Conservation (phyloP, 2,113 vertebrate species). For the Globicephala melas region DNA sequence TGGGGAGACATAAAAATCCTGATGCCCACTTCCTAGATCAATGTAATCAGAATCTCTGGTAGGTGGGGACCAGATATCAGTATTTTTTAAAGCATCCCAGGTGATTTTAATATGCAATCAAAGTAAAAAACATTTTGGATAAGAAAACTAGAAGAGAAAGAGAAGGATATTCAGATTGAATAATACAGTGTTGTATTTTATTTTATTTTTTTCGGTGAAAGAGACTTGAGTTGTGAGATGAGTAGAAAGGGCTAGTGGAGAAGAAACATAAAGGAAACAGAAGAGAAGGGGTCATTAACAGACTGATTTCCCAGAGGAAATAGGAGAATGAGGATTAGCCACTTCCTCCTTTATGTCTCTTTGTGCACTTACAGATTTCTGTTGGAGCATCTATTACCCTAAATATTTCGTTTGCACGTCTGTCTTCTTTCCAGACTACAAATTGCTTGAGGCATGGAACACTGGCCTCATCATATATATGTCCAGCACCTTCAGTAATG, state of each 20-base stretch:
- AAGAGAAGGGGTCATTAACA: neutral
- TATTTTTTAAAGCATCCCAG: neutral
- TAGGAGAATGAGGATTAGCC: neutral
- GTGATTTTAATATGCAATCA: neutral
- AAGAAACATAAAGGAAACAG: neutral
- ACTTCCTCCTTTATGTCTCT: neutral
- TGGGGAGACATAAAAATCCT: neutral
- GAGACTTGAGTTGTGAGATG: neutral
- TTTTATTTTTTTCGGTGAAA: neutral
- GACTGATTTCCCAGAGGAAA: neutral
- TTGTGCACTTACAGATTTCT: neutral
- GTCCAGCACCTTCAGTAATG: neutral
- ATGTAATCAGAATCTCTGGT: neutral
- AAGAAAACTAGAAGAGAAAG: slow-evolving; percentile 30
- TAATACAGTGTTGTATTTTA: neutral
- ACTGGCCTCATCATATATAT: neutral
- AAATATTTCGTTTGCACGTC: neutral
- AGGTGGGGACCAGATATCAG: fast-evolving
- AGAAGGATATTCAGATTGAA: neutral
- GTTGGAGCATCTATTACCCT: neutral
- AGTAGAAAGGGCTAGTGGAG: neutral
- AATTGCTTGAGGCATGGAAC: neutral
- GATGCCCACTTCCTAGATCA: neutral
- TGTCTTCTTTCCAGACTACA: neutral
- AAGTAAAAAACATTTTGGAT: neutral